These are phyloP conservation scores for Zeus faber DNA, from an alignment of 2,113 vertebrate genomes.

Conservation along the genomic window DNA sequence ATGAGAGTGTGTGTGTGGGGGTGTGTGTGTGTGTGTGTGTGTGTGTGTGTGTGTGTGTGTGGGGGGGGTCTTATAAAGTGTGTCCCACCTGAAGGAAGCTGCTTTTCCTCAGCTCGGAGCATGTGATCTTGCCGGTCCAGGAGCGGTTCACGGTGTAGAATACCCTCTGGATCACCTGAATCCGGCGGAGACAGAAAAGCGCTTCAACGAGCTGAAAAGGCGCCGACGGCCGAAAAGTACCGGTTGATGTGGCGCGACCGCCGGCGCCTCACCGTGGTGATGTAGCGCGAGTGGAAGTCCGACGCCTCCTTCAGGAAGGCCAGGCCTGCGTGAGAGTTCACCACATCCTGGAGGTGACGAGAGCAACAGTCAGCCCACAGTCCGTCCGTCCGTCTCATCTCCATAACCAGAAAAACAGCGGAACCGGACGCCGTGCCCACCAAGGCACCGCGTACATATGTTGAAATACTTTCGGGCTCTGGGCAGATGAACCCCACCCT, in stretches of 20 bases:
- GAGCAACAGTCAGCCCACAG: slow-evolving; percentile 17
- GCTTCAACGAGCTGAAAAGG: neutral
- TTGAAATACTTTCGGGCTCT: no score
- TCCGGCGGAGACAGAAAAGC: slow-evolving; percentile 21
- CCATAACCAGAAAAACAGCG: no score
- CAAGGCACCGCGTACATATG: no score
- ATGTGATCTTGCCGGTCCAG: slow-evolving; percentile 91
- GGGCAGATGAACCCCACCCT: no score
- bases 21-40: no score
- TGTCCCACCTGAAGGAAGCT: slow-evolving; percentile 91
- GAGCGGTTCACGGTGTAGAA: slow-evolving; percentile 95
- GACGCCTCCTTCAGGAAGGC: slow-evolving; percentile 91
- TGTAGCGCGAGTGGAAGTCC: slow-evolving; percentile 95
- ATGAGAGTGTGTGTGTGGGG: no score
- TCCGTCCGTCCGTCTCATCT: slow-evolving; percentile 12
- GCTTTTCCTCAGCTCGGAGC: slow-evolving; percentile 87
- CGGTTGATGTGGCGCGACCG: neutral
- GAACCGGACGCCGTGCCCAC: no score
- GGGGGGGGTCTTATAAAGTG: no score
- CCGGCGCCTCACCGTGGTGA: slow-evolving; percentile 86
- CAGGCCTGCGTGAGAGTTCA: slow-evolving; percentile 89
- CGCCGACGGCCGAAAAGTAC: neutral
- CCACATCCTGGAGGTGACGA: slow-evolving; percentile 84
- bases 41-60: no score
- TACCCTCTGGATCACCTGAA: slow-evolving; percentile 93